Percentiles rank a stretch among this genome's conserved stretches.
These are phyloP conservation scores for Gymnocheta viridis DNA, from an alignment of 2,888 invertebrate species.

Conservation along the genomic window DNA sequence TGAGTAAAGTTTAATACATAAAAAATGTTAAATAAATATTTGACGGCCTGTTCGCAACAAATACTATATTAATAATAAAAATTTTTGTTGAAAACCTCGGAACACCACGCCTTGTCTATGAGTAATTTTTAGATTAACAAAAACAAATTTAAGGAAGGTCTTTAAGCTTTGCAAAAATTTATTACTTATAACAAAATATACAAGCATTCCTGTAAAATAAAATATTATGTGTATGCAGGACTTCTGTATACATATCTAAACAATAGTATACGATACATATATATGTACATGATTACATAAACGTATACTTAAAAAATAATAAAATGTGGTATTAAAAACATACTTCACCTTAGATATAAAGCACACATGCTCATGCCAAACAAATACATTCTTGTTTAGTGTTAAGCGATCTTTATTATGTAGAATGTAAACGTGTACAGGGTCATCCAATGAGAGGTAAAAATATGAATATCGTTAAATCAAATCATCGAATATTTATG, in stretches of 20 bases:
- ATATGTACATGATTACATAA: neutral
- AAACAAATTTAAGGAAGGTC: slow-evolving; percentile 25
- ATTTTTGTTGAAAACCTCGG: too few species aligned
- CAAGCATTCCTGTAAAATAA: neutral
- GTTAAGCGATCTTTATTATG: slow-evolving; percentile 1
- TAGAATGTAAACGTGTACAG: neutral
- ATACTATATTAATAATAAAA: too few species aligned
- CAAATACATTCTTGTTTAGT: neutral
- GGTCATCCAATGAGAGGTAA: too few species aligned
- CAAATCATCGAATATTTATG: too few species aligned
- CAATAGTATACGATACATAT: too few species aligned
- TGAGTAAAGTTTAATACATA: too few species aligned
- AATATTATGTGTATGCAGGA: neutral
- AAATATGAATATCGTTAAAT: too few species aligned
- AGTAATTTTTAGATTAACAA: slow-evolving; percentile 37
- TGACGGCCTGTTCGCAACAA: too few species aligned
- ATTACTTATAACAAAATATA: slow-evolving; percentile 28
- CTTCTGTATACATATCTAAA: neutral
- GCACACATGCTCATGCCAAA: neutral
- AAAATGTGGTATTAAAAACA: slow-evolving; percentile 51
- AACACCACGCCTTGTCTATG: neutral
- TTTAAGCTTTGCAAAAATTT: slow-evolving; percentile 29
- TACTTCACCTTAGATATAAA: slow-evolving; percentile 20
- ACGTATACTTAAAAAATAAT: neutral
- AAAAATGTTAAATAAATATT: too few species aligned